Percentiles rank a stretch among this genome's conserved stretches.
Conservation (phyloP, 2,113 vertebrate genomes). For the Rana temporaria region DNA sequence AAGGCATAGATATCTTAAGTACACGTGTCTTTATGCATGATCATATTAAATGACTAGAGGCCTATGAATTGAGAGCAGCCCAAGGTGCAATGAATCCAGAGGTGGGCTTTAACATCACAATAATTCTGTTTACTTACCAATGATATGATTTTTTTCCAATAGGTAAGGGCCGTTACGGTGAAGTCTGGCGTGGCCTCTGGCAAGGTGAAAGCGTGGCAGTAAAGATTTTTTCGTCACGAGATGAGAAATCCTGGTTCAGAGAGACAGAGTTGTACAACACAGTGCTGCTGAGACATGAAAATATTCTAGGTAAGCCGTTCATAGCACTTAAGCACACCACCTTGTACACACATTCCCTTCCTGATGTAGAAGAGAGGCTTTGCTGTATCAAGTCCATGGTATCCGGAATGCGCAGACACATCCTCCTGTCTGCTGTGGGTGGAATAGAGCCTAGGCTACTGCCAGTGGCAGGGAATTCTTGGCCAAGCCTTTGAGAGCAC, state of each 20-base stretch:
- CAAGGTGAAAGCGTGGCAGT: slow-evolving; percentile 97
- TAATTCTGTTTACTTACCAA: too few relatives aligned
- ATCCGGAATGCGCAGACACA: neutral
- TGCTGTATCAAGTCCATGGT: slow-evolving; percentile 23
- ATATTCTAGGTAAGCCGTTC: slow-evolving; percentile 84
- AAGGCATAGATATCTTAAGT: too few relatives aligned
- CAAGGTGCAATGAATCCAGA: too few relatives aligned
- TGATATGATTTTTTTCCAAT: neutral
- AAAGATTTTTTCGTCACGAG: slow-evolving; percentile 97
- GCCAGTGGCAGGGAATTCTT: slow-evolving; percentile 27
- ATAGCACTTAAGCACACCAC: neutral
- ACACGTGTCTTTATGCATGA: too few relatives aligned
- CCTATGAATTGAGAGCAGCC: too few relatives aligned
- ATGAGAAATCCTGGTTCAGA: slow-evolving; percentile 99
- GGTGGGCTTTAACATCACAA: too few relatives aligned
- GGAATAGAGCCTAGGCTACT: neutral
- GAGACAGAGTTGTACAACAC: slow-evolving; percentile 99
- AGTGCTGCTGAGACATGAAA: slow-evolving; percentile 94
- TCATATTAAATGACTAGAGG: too few relatives aligned
- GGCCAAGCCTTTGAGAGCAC: slow-evolving; percentile 31
- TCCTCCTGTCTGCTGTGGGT: neutral
- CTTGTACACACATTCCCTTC: neutral
- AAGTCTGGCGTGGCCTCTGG: slow-evolving; percentile 97
- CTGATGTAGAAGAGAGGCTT: neutral
- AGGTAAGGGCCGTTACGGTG: slow-evolving; percentile 97